Evolutionary conservation across 2,113 vertebrate species (phyloP), one percentile per base, ranked within the genome.

Genomic region (Sturnira hondurensis): DNA sequence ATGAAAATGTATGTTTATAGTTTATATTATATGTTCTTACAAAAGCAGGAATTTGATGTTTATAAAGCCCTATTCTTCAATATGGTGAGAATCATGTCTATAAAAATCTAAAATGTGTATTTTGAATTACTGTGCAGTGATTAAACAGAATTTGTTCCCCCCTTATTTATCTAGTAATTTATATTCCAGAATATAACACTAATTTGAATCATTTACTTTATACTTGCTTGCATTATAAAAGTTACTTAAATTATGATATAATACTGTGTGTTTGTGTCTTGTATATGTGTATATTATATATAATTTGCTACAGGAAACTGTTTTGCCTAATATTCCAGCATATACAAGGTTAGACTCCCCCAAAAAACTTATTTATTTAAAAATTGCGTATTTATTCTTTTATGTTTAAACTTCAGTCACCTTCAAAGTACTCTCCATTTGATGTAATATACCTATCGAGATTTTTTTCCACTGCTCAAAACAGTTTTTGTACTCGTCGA

Each of bases 151-250:
- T 93, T 54, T 91, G 17, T 36, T 82, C 33, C 15, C 11, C 17
- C 15, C 31, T 8, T 36, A 5, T 89, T 82, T 96, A 89, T 67
- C 26, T 74, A 63, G 41, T 26, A 73, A 86, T 80, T 26, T 73
- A 9, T 54, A 61, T 78, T 89, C 7, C 10, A 86, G 47, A 86
- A 85, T 61, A 91, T 54, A 80, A 38, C 24, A 77, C 0, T 1
- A 36, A 81, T 82, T 92, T 56, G 33, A 56, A 52, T 80, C 11
- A 43, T 76, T 93, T 89, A 52, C 33, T 89, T 92, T 89, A 95
- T 96, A 54, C 12, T 36, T 77, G 9, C 11, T 84, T 87, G 14
- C 71, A 73, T 71, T 65, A 41, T 67, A 28, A 96, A 91, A 82
- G n/a, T 65, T 26, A 58, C 36, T 33, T 1, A 92, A 92, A 81